Conservation (phyloP, 2,888 invertebrate species). For the Plebejus argus region DNA sequence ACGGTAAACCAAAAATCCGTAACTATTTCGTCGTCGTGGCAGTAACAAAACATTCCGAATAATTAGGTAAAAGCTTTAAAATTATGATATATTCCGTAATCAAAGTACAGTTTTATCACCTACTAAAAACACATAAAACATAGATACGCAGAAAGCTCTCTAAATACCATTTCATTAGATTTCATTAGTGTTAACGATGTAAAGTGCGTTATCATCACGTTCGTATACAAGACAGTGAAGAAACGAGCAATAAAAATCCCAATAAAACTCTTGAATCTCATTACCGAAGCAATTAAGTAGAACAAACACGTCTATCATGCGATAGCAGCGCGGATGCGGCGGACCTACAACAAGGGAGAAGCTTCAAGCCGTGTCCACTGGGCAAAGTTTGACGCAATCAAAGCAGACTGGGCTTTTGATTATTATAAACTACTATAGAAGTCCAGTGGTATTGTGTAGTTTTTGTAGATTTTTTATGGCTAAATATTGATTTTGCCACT, state of each 20-base stretch:
- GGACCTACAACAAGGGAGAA: conserved; percentile 43
- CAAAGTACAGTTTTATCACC: conserved; percentile 17
- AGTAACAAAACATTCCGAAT: neutral
- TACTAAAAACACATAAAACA: conserved; percentile 19
- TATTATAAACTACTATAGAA: neutral
- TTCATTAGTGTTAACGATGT: conserved; percentile 20
- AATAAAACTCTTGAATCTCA: conserved; percentile 48
- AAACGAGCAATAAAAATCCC: conserved; percentile 46
- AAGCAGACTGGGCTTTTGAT: neutral
- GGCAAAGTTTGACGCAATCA: neutral
- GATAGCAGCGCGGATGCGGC: conserved; percentile 46
- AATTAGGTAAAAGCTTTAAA: neutral
- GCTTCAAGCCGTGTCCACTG: neutral
- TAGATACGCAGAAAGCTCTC: conserved; percentile 11
- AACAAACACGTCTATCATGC: conserved; percentile 56
- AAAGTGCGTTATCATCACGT: conserved; percentile 34
- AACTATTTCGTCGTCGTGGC: neutral
- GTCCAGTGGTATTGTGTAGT: too few species aligned
- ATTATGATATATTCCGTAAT: conserved; percentile 17
- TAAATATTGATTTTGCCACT: too few species aligned
- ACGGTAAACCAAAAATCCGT: neutral
- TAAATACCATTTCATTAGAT: conserved; percentile 19
- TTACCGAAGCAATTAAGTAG: conserved; percentile 52
- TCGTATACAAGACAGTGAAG: conserved; percentile 37
- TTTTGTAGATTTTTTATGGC: too few species aligned